Evolutionary conservation across 1,140 invertebrate species (phyloP).

Genomic region (Lucilia cuprina): DNA sequence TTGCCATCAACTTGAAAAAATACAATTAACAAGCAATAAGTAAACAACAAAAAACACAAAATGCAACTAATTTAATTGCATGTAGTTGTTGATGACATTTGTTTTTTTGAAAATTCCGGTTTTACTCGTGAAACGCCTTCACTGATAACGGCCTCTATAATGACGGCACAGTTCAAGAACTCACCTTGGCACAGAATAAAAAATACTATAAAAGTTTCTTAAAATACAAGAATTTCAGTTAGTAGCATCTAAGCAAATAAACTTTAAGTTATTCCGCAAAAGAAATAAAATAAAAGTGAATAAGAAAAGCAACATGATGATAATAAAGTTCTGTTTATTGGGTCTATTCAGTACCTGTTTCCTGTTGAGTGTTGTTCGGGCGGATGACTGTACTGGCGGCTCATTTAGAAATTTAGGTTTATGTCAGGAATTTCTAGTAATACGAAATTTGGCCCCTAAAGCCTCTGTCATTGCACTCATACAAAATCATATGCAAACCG

Average conservation of each 20-base stretch:
- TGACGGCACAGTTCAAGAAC: no score
- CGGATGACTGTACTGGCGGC: background rate
- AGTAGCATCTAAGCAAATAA: background rate
- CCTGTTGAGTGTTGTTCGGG: background rate
- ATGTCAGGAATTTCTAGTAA: background rate
- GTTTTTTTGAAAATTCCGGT: no score
- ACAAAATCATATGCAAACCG: background rate
- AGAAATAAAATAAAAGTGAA: background rate
- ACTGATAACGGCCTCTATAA: no score
- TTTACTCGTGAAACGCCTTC: no score
- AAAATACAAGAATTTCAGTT: background rate
- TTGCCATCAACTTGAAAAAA: no score
- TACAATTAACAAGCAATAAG: no score
- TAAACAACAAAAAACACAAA: no score
- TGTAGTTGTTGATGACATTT: no score
- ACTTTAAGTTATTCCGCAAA: background rate
- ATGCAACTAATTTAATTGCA: no score
- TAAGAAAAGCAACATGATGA: background rate
- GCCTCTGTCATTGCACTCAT: background rate
- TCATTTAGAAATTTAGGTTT: background rate
- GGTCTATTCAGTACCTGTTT: background rate
- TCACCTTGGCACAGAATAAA: background rate
- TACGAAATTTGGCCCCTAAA: background rate
- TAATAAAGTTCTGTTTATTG: background rate
- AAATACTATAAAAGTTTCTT: background rate